phyloP scores from a whole-genome alignment of 1,140 invertebrate genomes.

The Drosophila leontia region DNA sequence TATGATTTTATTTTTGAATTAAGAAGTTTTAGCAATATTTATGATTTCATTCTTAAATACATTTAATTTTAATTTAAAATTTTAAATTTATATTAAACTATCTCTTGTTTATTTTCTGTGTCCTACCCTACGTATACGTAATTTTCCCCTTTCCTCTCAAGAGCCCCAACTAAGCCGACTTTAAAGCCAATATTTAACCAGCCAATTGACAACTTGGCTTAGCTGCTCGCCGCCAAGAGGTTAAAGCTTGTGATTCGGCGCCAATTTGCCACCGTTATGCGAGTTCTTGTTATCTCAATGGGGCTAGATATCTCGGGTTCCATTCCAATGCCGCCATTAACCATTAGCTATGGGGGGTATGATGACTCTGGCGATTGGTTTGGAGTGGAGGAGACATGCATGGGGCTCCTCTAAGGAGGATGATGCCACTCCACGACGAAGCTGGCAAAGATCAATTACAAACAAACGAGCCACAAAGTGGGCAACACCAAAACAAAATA shows the following conservation, averaged over 20 bases:
- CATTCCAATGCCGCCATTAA: conserved; percentile 1
- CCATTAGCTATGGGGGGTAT: conserved; percentile 1
- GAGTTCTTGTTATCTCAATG: conserved; percentile 57
- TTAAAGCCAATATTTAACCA: conserved; percentile 53
- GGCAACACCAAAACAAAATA: conserved; percentile 11
- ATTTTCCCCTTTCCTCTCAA: neutral
- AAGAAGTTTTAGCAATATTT: too few relatives aligned
- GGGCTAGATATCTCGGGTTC: conserved; percentile 21
- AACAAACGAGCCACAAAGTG: conserved; percentile 40
- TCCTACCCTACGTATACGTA: neutral
- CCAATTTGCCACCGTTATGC: conserved; percentile 34
- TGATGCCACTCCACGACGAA: conserved; percentile 17
- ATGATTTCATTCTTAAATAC: too few relatives aligned
- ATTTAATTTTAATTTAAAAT: neutral
- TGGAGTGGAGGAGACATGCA: conserved; percentile 3
- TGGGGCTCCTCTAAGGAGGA: conserved; percentile 6
- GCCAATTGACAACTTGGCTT: conserved; percentile 54
- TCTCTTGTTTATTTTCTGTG: neutral
- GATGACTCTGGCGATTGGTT: neutral
- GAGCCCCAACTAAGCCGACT: conserved; percentile 10
- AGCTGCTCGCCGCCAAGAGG: neutral
- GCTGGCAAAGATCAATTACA: conserved; percentile 45
- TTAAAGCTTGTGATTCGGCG: neutral
- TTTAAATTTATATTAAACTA: neutral
- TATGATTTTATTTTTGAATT: too few relatives aligned